Percentiles rank a stretch among this genome's conserved stretches.
Evolutionary conservation across 2,888 invertebrate species (phyloP).

Genomic region (Caenorhabditis sp.): DNA sequence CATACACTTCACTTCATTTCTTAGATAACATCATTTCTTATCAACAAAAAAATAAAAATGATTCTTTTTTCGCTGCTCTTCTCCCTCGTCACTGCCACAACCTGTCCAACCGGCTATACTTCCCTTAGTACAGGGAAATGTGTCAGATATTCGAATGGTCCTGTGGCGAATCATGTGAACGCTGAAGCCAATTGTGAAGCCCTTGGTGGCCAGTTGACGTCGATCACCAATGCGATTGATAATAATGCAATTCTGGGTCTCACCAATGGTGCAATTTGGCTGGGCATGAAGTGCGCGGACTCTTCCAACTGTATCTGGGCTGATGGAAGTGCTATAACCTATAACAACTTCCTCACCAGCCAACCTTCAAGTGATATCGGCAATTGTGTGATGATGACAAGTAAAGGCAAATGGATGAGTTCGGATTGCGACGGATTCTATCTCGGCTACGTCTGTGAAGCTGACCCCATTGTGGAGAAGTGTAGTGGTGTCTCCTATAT

Average conservation of each 20-base stretch:
- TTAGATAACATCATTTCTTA: too few species aligned
- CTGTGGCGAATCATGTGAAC: background rate
- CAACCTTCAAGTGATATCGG: constrained; percentile 29
- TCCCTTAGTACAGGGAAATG: background rate
- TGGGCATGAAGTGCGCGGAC: constrained; percentile 32
- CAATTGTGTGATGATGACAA: constrained; percentile 26
- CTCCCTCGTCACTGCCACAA: background rate
- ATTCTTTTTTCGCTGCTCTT: too few species aligned
- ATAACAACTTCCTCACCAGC: constrained; percentile 2
- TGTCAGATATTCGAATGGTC: background rate
- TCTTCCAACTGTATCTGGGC: constrained; percentile 33
- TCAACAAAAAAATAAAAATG: too few species aligned
- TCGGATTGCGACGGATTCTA: constrained; percentile 21
- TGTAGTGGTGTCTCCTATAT: background rate
- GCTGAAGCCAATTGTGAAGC: background rate
- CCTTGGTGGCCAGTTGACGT: background rate
- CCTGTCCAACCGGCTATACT: background rate
- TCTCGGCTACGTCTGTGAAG: constrained; percentile 28
- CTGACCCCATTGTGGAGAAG: background rate
- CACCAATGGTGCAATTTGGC: constrained; percentile 20
- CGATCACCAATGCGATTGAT: constrained; percentile 2
- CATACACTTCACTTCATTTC: too few species aligned
- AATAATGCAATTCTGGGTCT: constrained; percentile 11
- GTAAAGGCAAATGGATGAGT: constrained; percentile 29
- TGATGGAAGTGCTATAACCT: constrained; percentile 14